Conservation (phyloP, 1,140 invertebrate species). For the Leptopilina boulardi region DNA sequence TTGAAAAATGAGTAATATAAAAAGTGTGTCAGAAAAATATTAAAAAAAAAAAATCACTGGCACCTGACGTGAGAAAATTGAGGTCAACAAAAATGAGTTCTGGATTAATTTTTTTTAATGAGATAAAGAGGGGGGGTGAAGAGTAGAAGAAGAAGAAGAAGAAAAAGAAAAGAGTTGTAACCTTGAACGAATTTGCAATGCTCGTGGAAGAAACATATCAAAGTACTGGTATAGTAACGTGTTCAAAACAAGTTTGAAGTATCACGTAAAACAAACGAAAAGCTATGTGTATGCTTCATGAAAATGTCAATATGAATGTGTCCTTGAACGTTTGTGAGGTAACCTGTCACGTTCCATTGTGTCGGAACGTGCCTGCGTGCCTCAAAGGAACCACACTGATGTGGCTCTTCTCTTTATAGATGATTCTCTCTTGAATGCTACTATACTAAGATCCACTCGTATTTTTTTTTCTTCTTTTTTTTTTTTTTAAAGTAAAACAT, state of each 20-base stretch:
- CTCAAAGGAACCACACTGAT: conserved; percentile 14
- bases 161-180: background rate
- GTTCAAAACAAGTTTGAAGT: conserved; percentile 56
- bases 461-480: background rate
- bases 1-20: background rate
- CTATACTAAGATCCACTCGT: conserved; percentile 8
- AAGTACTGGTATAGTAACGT: conserved; percentile 47
- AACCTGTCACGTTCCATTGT: conserved; percentile 61
- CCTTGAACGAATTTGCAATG: conserved; percentile 32
- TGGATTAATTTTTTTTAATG: background rate
- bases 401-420: conserved; percentile 15
- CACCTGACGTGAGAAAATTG: conserved; percentile 11
- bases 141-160: too few species aligned
- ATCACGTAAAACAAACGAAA: conserved; percentile 58
- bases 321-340: conserved; percentile 60
- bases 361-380: conserved; percentile 56
- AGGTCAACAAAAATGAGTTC: conserved; percentile 10
- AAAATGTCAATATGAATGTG: conserved; percentile 66
- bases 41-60: background rate
- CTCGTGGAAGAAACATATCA: conserved; percentile 22
- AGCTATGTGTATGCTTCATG: conserved; percentile 53
- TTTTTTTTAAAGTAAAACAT: background rate
- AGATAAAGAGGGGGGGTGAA: background rate
- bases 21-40: conserved; percentile 15
- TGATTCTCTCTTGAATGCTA: conserved; percentile 27